Evolutionary conservation across 2,888 invertebrate genomes (phyloP), one percentile per base, ranked within the genome.

Genomic region (Polia nebulosa): DNA sequence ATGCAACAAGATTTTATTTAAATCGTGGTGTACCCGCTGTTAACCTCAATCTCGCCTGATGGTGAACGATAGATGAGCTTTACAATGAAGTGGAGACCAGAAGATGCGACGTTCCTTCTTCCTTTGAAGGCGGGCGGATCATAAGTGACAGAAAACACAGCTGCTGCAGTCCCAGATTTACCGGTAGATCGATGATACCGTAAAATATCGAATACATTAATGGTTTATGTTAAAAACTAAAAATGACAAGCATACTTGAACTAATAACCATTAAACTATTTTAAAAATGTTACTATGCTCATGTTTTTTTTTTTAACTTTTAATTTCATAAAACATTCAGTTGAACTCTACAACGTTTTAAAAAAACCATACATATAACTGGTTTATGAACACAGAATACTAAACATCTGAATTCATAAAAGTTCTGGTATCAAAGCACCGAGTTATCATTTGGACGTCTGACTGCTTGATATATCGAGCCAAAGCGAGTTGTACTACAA

Each of bases 401-500:
- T 76, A 71, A 70, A 65, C 39, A 79, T 60, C 36, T 45, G 52
- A 56, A 74, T 71, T 66, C 55, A 79, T 71, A 59, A 72, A 72
- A 69, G 68, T 64, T 65, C 29, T 51, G 45, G 57, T 53, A 59
- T 67, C 68, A 69, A 80, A 75, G 61, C 36, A 49, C 15, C 44
- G 49, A 66, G 78, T 80, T 80, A 84, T 81, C 78, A 75, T 77
- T 73, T 69, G 55, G 53, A 45, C 52, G 77, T 70, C 72, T 51
- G 61, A 66, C 68, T 52, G 52, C 64, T 66, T 80, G 83, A 83
- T 74, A 78, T 79, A 79, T 76, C 67, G 78, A 72, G 71, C 71
- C 11, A 61, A 57, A 70, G 75, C 67, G 71, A 81, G 78, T 82
- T 82, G 81, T 82, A 84, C 84, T 83, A 83, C 82, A 84, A 80